Evolutionary conservation across 2,888 invertebrate species (phyloP).

Genomic region (Seladonia tumulorum): DNA sequence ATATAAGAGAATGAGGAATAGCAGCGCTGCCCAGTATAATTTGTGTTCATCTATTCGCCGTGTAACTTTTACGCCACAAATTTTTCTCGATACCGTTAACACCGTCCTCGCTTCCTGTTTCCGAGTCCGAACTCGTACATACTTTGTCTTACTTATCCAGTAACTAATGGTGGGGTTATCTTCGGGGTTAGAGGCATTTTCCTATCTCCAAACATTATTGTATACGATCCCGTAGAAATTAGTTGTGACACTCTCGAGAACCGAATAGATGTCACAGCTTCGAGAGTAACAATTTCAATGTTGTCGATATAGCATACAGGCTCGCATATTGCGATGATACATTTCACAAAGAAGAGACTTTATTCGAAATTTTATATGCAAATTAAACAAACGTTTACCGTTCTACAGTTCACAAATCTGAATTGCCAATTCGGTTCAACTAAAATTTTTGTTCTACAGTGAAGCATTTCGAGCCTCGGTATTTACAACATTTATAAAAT

Average conservation of each 20-base stretch:
- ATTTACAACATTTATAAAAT: no score
- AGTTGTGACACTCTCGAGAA: background rate
- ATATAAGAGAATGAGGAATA: background rate
- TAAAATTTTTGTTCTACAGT: no score
- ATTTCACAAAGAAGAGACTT: no score
- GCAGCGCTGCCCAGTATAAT: background rate
- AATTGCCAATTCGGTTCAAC: no score
- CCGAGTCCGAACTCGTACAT: background rate
- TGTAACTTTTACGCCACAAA: background rate
- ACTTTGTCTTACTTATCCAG: constrained; percentile 4
- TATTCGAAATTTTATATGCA: no score
- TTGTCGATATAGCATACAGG: no score
- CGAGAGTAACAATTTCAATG: no score
- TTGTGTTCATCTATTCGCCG: background rate
- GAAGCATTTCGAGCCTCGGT: no score
- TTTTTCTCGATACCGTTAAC: constrained; percentile 2
- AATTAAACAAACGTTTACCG: no score
- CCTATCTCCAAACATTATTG: background rate
- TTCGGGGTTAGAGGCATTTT: background rate
- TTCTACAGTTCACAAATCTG: no score
- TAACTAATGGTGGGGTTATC: background rate
- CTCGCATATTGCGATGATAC: no score
- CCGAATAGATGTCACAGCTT: no score
- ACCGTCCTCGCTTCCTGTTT: background rate
- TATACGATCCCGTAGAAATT: background rate